Conservation (phyloP, 2,113 vertebrate species). For the Oncorhynchus mykiss region DNA sequence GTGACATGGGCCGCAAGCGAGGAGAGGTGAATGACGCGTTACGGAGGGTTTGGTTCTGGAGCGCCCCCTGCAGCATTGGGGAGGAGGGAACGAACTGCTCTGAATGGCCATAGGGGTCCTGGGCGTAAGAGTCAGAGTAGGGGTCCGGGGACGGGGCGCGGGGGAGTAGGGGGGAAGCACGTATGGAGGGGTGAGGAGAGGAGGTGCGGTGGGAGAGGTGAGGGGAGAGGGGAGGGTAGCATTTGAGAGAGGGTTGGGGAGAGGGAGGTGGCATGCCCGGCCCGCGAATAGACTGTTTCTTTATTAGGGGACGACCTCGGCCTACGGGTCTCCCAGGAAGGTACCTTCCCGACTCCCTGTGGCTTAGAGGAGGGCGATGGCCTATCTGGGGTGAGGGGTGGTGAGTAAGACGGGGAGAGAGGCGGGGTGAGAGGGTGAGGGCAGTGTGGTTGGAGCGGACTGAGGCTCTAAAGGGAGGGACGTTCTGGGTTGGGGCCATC, state of each 20-base stretch:
- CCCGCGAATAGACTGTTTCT: slow-evolving; percentile 57
- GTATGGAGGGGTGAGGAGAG: slow-evolving; percentile 59
- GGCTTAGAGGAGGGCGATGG: slow-evolving; percentile 47
- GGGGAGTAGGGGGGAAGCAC: slow-evolving; percentile 39
- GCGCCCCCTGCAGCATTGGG: slow-evolving; percentile 52
- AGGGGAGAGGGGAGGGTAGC: slow-evolving; percentile 61
- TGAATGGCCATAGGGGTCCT: slow-evolving; percentile 21
- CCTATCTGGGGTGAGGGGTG: slow-evolving; percentile 62
- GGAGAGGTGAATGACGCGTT: slow-evolving; percentile 58
- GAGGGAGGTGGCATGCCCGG: slow-evolving; percentile 57
- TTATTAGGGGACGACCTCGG: slow-evolving; percentile 70
- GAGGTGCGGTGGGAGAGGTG: slow-evolving; percentile 58
- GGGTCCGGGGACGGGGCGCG: slow-evolving; percentile 10
- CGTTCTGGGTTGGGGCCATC: slow-evolving; percentile 70
- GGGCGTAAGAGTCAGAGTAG: slow-evolving; percentile 21
- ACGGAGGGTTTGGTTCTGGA: slow-evolving; percentile 54
- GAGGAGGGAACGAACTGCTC: slow-evolving; percentile 50
- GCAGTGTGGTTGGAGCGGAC: slow-evolving; percentile 69
- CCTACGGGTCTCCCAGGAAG: slow-evolving; percentile 60
- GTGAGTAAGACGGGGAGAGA: slow-evolving; percentile 59
- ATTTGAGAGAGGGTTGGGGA: slow-evolving; percentile 70
- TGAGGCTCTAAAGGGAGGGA: slow-evolving; percentile 70
- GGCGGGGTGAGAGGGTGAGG: slow-evolving; percentile 43
- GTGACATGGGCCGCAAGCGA: slow-evolving; percentile 48
- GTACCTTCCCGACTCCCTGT: slow-evolving; percentile 54